These are phyloP conservation scores for Littorina saxatilis DNA, from an alignment of 1,140 invertebrate genomes.

Conservation along the genomic window DNA sequence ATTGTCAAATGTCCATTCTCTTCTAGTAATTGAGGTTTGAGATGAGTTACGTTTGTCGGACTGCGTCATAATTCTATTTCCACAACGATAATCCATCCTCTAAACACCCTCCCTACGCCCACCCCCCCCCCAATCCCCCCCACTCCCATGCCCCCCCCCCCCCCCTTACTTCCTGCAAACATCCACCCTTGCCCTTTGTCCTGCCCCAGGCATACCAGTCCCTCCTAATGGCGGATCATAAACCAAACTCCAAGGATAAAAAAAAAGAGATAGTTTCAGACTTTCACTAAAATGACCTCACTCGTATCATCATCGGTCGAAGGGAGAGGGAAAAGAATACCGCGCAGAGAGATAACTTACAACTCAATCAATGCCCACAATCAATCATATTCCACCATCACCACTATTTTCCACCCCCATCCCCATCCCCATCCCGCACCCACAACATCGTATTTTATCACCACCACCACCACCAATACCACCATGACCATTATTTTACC, in stretches of 20 bases:
- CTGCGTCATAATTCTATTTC: no score
- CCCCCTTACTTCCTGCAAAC: not conserved
- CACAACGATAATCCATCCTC: no score
- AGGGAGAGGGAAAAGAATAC: not conserved
- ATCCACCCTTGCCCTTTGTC: not conserved
- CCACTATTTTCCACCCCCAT: no score
- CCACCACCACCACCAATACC: not conserved
- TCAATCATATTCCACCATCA: not conserved
- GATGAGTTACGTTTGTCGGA: not conserved
- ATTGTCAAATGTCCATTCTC: not conserved
- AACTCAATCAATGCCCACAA: slow-evolving; percentile 12
- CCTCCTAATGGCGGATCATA: not conserved
- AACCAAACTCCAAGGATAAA: not conserved
- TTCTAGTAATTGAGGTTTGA: not conserved
- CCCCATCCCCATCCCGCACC: not conserved
- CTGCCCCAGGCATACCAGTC: not conserved
- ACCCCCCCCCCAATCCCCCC: not conserved
- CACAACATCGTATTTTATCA: not conserved
- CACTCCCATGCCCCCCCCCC: no score
- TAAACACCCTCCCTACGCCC: no score
- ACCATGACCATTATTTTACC: not conserved
- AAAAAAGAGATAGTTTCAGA: not conserved
- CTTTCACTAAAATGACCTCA: not conserved
- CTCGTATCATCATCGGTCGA: not conserved
- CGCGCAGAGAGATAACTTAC: not conserved